Percentiles rank a stretch among this genome's conserved stretches.
phyloP scores from a whole-genome alignment of 2,113 vertebrate species.

The Notiomystis cincta region DNA sequence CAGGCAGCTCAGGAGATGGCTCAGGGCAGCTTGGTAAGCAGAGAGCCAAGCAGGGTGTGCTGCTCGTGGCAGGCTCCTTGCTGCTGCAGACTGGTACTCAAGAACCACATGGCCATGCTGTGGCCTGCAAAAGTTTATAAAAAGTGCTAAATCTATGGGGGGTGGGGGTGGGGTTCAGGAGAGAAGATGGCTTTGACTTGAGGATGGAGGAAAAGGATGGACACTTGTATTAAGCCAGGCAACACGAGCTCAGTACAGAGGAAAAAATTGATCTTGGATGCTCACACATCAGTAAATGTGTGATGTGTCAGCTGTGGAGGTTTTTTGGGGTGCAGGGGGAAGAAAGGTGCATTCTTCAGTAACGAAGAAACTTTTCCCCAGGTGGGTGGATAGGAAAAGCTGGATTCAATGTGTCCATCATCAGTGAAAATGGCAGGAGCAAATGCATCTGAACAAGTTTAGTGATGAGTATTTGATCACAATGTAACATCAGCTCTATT shows the following conservation, averaged over 20 bases:
- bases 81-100: not conserved
- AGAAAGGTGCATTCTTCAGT: not conserved
- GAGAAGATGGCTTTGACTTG: not conserved
- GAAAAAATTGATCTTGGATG: not conserved
- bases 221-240: not conserved
- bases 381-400: not conserved
- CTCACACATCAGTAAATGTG: not conserved
- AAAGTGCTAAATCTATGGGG: not conserved
- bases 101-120: not conserved
- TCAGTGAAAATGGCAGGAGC: not conserved
- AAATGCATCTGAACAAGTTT: accelerated
- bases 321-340: not conserved
- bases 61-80: not conserved
- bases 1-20: not conserved
- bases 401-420: not conserved
- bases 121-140: not conserved
- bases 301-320: not conserved
- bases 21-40: not conserved
- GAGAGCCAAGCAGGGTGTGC: not conserved
- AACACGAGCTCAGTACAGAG: not conserved
- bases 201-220: not conserved
- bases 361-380: not conserved
- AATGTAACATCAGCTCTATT: not conserved
- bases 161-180: not conserved
- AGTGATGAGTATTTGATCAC: not conserved